A percentile compares a stretch with the other conserved stretches of the same genome.
phyloP scores from a whole-genome alignment of 2,888 invertebrate species.

The Hoplodrina blanda region DNA sequence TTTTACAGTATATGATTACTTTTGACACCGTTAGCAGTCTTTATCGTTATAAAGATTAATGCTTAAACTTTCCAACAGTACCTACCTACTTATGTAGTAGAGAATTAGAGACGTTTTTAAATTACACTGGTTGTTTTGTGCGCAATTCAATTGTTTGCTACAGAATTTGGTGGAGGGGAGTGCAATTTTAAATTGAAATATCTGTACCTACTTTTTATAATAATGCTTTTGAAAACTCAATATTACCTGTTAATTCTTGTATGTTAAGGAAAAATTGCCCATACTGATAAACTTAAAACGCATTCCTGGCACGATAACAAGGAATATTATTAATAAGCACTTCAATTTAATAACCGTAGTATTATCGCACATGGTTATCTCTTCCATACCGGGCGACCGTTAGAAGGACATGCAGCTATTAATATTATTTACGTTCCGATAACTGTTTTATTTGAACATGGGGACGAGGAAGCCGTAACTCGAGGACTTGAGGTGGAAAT shows the following conservation, averaged over 20 bases:
- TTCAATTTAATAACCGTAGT: slow-evolving; percentile 1
- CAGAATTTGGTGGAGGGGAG: too few species aligned
- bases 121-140: too few species aligned
- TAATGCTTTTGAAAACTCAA: not conserved
- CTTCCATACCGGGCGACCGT: slow-evolving; percentile 8
- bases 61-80: slow-evolving; percentile 45
- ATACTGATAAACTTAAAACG: slow-evolving; percentile 8
- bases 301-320: slow-evolving; percentile 15
- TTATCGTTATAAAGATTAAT: slow-evolving; percentile 32
- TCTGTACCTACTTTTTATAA: slow-evolving; percentile 1
- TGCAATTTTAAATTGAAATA: too few species aligned
- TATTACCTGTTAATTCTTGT: not conserved
- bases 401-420: slow-evolving; percentile 8
- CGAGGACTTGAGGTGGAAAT: not conserved
- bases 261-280: slow-evolving; percentile 19
- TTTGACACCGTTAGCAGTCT: slow-evolving; percentile 26
- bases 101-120: too few species aligned
- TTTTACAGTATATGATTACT: slow-evolving; percentile 32
- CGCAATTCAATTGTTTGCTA: too few species aligned
- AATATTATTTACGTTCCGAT: slow-evolving; percentile 23
- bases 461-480: not conserved
- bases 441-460: slow-evolving; percentile 21
- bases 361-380: slow-evolving; percentile 31
- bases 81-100: not conserved
- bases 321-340: slow-evolving; percentile 4